Conservation (phyloP, 1,140 invertebrate species). For the Drosophila mayri region DNA sequence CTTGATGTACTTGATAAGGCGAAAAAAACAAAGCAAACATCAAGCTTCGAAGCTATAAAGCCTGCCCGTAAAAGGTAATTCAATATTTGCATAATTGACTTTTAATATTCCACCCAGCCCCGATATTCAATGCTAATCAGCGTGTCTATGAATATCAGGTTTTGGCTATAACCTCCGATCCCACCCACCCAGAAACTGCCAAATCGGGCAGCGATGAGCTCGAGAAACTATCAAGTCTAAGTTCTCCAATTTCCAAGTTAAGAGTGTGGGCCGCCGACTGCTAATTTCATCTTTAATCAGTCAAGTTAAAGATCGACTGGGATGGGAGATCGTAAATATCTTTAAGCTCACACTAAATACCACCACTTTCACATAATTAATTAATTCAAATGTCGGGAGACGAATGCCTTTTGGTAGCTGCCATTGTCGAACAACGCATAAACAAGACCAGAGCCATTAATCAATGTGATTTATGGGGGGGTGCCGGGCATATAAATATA, state of each 20-base stretch:
- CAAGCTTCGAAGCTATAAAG: neutral
- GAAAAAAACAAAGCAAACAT: neutral
- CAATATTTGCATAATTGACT: constrained; percentile 40
- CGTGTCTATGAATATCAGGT: constrained; percentile 32
- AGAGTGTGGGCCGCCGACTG: neutral
- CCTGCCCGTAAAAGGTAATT: constrained; percentile 24
- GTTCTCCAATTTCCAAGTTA: too few species aligned
- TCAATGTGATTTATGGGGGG: constrained; percentile 65
- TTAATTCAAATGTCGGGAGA: constrained; percentile 40
- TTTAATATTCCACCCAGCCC: constrained; percentile 22
- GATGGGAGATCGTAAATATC: constrained; percentile 10
- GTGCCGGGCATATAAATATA: neutral
- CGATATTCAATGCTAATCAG: constrained; percentile 36
- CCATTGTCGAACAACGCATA: constrained; percentile 52
- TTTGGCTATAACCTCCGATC: constrained; percentile 23
- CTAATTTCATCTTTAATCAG: constrained; percentile 21
- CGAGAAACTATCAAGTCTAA: neutral
- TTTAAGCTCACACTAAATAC: constrained; percentile 38
- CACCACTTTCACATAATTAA: constrained; percentile 66
- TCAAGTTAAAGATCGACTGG: constrained; percentile 4
- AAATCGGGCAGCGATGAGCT: constrained; percentile 24
- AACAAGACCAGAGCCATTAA: constrained; percentile 60
- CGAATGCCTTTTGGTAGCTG: constrained; percentile 51
- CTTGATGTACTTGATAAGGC: constrained; percentile 33
- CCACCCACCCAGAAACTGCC: constrained; percentile 19